Evolutionary conservation across 2,113 vertebrate genomes (phyloP), one percentile per base, ranked within the genome.

Genomic region (Neoarius graeffei): DNA sequence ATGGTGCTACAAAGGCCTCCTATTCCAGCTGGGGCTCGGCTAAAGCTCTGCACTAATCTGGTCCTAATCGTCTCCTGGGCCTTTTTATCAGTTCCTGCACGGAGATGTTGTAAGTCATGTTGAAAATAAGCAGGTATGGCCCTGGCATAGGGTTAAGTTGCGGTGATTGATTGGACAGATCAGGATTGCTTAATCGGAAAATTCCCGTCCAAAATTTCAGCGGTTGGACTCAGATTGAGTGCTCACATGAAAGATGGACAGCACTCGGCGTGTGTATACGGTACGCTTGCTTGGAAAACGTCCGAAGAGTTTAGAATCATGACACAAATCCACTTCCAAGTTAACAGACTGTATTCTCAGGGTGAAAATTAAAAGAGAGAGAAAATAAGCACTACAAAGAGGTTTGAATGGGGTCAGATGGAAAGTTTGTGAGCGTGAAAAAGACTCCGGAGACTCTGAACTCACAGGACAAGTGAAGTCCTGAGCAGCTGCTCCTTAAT

Each of bases 1-100:
- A 83, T 10, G 62, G 74, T 52, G 83, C 85, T 88, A 93, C 93
- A 92, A 90, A 90, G 90, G 91, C 89, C 92, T 94, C 90, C 90
- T 91, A 83, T 93, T 94, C 90, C 85, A 7, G 88, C 88, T 83
- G 85, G 87, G 91, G 89, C 88, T 86, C 91, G 89, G 14, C 76
- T 90, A 80, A 42, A 91, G 89, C 91, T 91, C 27, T 0, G 59
- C 79, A 86, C 83, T 89, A 91, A 94, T 91, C 91, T 91, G 89
- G 89, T 87, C 81, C 60, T 91, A 90, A 93, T 92, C 89, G 92
- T 86, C 80, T 14, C n/a, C 42, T 60, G 77, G 88, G n/a, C 84
- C 84, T 11, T 89, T 82, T 89, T 92, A 88, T 89, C 87, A 85
- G 86, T 87, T 84, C 50, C 81, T 84, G 35, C 19, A 30, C 19